Base-by-base conservation (phyloP, 2,113 vertebrate genomes). In the Ptyas mucosa region DNA sequence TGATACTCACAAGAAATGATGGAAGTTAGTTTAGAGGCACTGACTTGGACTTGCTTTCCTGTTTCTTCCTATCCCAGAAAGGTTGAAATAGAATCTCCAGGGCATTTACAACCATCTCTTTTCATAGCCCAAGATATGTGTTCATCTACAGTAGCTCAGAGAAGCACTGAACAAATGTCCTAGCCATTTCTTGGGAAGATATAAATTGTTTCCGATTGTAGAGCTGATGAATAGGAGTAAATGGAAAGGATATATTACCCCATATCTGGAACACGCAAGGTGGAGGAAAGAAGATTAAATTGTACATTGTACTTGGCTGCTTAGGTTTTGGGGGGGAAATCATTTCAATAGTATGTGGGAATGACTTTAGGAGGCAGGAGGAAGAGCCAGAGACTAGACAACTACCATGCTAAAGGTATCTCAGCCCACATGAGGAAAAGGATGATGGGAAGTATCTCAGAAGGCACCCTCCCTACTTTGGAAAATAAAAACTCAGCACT, bases 1-100 rank as follows among this genome's bases (percentile, higher is more conserved):
- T 89, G 3, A 53, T 91, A 57, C 85, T 86, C 90, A 94, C n/a
- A 69, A 91, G 1, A 49, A 91, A 61, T 81, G 88, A 85, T 85
- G 69, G 88, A 89, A 34, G 92, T 53, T 53, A 39, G 54, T 86
- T 86, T 14, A 15, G 88, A 92, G 21, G n/a, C n/a, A 88, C 4
- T 55, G 61, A 26, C 52, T 92, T 55, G 34, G 34, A 26, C 69
- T 21, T 61, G 46, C 46, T 86, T 64, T 43, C n/a, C 86, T 93
- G 21, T 90, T 87, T 93, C 81, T 52, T 64, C 43, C 26, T 55
- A 8, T 81, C 87, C 51, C 8, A 46, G 39, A 52, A 92, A 81
- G 12, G 58, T 9, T 92, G 87, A 24, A 81, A 89, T 9, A 88
- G 1, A 81, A 55, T 52, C n/a, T 81, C 18, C 54, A 39, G 49